Conservation (phyloP, 1,140 invertebrate species). For the Eriocheir sinensis region DNA sequence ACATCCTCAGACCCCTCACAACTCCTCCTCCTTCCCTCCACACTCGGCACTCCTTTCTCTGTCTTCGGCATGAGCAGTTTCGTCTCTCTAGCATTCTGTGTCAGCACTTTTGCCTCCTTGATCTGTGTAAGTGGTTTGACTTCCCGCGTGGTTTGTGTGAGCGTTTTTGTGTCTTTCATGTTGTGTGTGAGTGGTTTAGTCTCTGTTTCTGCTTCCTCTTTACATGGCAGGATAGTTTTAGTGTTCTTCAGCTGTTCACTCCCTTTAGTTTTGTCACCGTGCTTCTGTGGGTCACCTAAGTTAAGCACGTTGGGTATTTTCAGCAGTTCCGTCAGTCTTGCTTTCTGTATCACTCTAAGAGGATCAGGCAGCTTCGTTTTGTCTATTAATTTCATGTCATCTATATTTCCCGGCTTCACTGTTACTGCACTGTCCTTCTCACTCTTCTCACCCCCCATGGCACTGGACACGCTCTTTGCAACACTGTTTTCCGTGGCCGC, state of each 20-base stretch:
- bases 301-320: background rate
- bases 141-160: too few species aligned
- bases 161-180: too few species aligned
- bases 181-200: background rate
- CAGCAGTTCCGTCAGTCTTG: background rate
- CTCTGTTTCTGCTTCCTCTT: background rate
- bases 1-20: background rate
- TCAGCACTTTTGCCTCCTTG: too few species aligned
- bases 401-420: background rate
- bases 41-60: background rate
- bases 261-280: background rate
- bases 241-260: background rate
- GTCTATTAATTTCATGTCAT: background rate
- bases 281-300: background rate
- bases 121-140: too few species aligned
- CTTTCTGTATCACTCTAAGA: background rate
- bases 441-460: background rate
- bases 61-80: background rate
- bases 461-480: background rate
- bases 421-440: constrained; percentile 19
- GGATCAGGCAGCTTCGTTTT: background rate
- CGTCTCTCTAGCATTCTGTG: background rate
- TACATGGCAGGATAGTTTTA: background rate
- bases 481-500: background rate
- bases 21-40: background rate